These are phyloP conservation scores for Onychostoma macrolepis DNA, from an alignment of 2,113 vertebrate species.

Conservation along the genomic window DNA sequence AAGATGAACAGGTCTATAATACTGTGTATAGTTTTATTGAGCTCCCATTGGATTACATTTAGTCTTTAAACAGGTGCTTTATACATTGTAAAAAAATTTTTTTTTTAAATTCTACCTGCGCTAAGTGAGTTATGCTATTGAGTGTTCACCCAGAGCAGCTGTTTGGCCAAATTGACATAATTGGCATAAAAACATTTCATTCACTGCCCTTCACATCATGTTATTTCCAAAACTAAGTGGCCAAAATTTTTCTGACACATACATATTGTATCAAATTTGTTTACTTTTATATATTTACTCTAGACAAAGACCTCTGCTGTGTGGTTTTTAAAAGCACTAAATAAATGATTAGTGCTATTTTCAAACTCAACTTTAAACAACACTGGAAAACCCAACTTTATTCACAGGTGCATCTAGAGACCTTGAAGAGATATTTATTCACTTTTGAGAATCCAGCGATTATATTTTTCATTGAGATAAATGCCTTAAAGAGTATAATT, in stretches of 20 bases:
- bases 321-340: conserved; percentile 1
- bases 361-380: not conserved
- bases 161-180: not conserved
- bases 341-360: not conserved
- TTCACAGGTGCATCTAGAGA: not conserved
- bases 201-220: not conserved
- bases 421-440: not conserved
- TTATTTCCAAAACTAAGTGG: not conserved
- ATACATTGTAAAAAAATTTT: not conserved
- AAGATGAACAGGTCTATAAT: not conserved
- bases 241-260: not conserved
- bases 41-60: not conserved
- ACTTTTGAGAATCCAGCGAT: not conserved
- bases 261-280: not conserved
- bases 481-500: not conserved
- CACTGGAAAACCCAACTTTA: not conserved
- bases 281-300: not conserved
- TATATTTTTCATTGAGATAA: not conserved
- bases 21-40: not conserved
- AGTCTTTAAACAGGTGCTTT: not conserved
- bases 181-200: not conserved
- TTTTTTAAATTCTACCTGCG: too few relatives aligned
- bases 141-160: not conserved
- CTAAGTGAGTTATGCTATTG: not conserved
- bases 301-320: not conserved